A percentile compares a stretch with the other conserved stretches of the same genome.
Evolutionary conservation across 2,888 invertebrate genomes (phyloP).

Genomic region (Dilophus febrilis): DNA sequence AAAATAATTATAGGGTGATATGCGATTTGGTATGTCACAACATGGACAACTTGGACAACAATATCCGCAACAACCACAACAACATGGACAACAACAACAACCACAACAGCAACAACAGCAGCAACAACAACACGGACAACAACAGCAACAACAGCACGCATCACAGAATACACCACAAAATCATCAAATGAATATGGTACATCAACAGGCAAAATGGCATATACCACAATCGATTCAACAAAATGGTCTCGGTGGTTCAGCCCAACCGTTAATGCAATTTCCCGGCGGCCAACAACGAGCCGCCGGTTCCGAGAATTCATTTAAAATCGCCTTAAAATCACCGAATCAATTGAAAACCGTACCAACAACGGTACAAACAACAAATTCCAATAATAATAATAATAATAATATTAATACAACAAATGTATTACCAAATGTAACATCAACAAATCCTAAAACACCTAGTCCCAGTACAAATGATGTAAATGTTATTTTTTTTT

Average conservation of each 20-base stretch:
- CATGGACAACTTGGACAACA: conserved; percentile 9
- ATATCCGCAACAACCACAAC: conserved; percentile 30
- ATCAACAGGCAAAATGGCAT: conserved; percentile 47
- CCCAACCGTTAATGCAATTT: background rate
- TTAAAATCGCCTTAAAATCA: conserved; percentile 30
- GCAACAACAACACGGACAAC: conserved; percentile 15
- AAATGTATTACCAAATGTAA: conserved; percentile 30
- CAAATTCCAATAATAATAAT: too few species aligned
- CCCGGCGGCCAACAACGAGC: too few species aligned
- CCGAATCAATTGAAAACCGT: conserved; percentile 25
- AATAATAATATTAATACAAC: conserved; percentile 13
- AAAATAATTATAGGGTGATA: too few species aligned
- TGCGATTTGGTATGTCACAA: too few species aligned
- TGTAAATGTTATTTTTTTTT: conserved; percentile 27
- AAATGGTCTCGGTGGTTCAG: conserved; percentile 25
- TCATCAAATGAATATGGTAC: background rate
- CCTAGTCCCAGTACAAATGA: conserved; percentile 57
- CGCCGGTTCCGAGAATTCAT: conserved; percentile 13
- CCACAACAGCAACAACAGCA: conserved; percentile 30
- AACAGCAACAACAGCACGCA: conserved; percentile 12
- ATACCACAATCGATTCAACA: conserved; percentile 37
- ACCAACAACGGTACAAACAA: background rate
- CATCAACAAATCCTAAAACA: conserved; percentile 72
- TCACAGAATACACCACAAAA: conserved; percentile 22
- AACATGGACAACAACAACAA: conserved; percentile 12